phyloP scores from a whole-genome alignment of 1,140 invertebrate genomes.

The Drosophila pseudoobscura region DNA sequence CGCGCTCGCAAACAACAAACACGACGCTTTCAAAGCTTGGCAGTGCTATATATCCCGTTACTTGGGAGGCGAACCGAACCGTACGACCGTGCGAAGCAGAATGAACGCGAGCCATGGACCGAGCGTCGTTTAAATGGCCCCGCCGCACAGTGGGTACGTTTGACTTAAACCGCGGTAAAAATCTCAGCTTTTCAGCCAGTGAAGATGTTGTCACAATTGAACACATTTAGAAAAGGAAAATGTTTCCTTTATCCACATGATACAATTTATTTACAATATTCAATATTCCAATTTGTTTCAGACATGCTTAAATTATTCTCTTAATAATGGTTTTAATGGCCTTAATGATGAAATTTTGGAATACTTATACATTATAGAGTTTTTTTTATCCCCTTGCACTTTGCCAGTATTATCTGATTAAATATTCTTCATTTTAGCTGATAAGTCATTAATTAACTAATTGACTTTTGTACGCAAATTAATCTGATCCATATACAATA shows the following conservation, averaged over 20 bases:
- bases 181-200: too few species aligned
- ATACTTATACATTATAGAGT: too few species aligned
- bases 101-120: slow-evolving; percentile 57
- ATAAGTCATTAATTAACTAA: slow-evolving; percentile 19
- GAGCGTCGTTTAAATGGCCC: slow-evolving; percentile 58
- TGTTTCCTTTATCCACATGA: too few species aligned
- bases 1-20: slow-evolving; percentile 36
- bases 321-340: too few species aligned
- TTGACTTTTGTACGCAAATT: slow-evolving; percentile 25
- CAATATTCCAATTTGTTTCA: too few species aligned
- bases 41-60: slow-evolving; percentile 4
- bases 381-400: too few species aligned
- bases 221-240: too few species aligned
- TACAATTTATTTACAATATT: too few species aligned
- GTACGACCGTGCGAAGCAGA: slow-evolving; percentile 64
- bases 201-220: too few species aligned
- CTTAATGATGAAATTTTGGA: too few species aligned
- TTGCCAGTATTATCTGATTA: not conserved
- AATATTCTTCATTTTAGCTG: slow-evolving; percentile 4
- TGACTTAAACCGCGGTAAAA: too few species aligned
- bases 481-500: slow-evolving; percentile 6
- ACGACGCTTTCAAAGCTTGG: slow-evolving; percentile 30
- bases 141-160: not conserved
- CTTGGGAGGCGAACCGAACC: slow-evolving; percentile 34
- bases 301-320: too few species aligned